Conservation (phyloP, 2,888 invertebrate genomes). For the Seladonia tumulorum region DNA sequence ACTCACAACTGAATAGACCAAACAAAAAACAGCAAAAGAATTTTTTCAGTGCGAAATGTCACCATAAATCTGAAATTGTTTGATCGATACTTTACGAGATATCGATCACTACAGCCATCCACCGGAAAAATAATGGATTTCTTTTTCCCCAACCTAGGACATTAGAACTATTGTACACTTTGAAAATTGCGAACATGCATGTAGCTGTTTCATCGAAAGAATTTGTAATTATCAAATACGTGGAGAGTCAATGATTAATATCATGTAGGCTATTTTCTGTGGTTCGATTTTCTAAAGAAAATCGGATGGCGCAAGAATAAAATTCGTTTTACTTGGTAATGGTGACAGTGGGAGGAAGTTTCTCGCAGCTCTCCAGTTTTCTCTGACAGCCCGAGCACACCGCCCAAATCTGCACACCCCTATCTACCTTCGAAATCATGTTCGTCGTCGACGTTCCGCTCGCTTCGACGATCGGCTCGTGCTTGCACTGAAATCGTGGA, state of each 20-base stretch:
- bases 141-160: no score
- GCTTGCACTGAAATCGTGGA: constrained; percentile 31
- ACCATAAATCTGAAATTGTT: no score
- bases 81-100: no score
- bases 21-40: no score
- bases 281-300: not conserved
- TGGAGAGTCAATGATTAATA: not conserved
- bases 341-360: constrained; percentile 68
- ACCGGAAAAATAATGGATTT: no score
- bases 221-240: not conserved
- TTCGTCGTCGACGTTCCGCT: constrained; percentile 64
- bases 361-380: constrained; percentile 67
- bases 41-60: no score
- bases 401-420: constrained; percentile 67
- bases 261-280: not conserved
- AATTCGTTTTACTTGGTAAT: constrained; percentile 73
- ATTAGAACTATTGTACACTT: no score
- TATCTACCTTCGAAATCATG: constrained; percentile 50
- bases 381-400: constrained; percentile 72
- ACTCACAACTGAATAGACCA: no score
- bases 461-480: constrained; percentile 17
- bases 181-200: no score
- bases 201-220: no score
- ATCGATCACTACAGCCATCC: no score
- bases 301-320: not conserved